phyloP scores from a whole-genome alignment of 2,888 invertebrate species.

The Cylindroiulus punctatus region DNA sequence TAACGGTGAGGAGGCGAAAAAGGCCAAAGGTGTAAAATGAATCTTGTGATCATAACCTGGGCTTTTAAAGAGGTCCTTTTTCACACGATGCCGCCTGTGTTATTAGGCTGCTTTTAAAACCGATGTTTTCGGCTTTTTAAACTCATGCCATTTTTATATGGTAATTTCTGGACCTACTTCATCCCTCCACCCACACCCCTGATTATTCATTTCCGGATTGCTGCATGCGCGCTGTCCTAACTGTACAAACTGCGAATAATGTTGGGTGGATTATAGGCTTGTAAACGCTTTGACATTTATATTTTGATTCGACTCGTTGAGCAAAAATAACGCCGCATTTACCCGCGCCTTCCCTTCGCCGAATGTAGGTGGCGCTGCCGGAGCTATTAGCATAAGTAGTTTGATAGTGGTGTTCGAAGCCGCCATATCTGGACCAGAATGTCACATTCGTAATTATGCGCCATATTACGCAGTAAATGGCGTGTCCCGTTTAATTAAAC shows the following conservation, averaged over 20 bases:
- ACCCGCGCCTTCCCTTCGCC: neutral
- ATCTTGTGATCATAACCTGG: neutral
- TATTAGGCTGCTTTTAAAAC: neutral
- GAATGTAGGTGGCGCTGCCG: neutral
- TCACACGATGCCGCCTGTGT: neutral
- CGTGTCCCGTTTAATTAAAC: neutral
- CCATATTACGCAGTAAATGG: neutral
- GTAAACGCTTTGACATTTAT: neutral
- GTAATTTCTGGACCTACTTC: neutral
- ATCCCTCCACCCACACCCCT: neutral
- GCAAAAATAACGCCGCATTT: neutral
- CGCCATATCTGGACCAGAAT: neutral
- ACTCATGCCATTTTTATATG: neutral
- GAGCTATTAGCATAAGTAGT: neutral
- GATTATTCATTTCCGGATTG: constrained; percentile 9
- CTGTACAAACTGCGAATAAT: neutral
- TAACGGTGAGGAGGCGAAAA: neutral
- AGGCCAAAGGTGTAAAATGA: neutral
- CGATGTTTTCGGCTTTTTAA: neutral
- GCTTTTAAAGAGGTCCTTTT: constrained; percentile 32
- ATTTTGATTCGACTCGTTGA: neutral
- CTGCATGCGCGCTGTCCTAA: neutral
- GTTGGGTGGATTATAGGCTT: neutral
- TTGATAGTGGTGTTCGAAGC: neutral
- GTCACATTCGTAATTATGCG: neutral